A percentile compares a stretch with the other conserved stretches of the same genome.
Evolutionary conservation across 2,888 invertebrate species (phyloP).

Genomic region (Allolobophora icterica): DNA sequence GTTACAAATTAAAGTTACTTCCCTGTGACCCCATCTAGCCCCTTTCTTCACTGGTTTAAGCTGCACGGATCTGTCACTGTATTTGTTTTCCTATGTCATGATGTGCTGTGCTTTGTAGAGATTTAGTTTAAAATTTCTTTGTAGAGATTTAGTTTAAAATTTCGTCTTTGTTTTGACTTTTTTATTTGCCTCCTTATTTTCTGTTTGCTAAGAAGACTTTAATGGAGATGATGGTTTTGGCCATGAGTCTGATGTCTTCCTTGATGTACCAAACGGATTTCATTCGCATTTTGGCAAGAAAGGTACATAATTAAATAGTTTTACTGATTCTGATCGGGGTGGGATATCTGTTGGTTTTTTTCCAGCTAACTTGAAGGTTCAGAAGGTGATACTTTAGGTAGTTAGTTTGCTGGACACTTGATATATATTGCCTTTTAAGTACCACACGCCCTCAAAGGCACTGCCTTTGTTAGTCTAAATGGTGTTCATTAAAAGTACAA

Average conservation of each 20-base stretch:
- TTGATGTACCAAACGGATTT: not conserved
- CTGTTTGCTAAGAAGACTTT: conserved; percentile 9
- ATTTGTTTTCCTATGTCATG: not conserved
- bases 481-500: not conserved
- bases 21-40: not conserved
- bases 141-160: not conserved
- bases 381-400: not conserved
- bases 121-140: not conserved
- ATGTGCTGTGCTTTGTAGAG: not conserved
- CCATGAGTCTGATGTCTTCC: not conserved
- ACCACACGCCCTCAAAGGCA: fast-evolving
- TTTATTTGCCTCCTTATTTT: conserved; percentile 5
- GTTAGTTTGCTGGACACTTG: not conserved
- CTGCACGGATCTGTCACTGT: not conserved
- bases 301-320: not conserved
- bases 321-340: not conserved
- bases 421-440: not conserved
- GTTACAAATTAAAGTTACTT: not conserved
- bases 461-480: not conserved
- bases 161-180: not conserved
- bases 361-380: not conserved
- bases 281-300: not conserved
- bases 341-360: not conserved
- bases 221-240: not conserved
- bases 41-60: too few species aligned